phyloP scores from a whole-genome alignment of 2,113 vertebrate species.

The Desmodus rotundus region DNA sequence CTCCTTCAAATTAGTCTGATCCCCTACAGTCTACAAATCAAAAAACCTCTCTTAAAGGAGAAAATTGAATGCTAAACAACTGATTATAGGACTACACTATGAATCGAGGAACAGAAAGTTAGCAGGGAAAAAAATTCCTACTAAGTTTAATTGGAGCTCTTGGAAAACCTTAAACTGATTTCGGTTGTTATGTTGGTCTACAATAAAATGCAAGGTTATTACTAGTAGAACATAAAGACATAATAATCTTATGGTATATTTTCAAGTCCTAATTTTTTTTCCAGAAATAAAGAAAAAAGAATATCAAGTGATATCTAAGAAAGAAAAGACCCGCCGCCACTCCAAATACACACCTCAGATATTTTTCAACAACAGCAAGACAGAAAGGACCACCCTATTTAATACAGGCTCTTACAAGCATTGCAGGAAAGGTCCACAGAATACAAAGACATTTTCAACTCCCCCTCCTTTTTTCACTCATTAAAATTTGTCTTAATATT shows the following conservation, averaged over 20 bases:
- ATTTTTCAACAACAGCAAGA: slow-evolving; percentile 5
- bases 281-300: slow-evolving; percentile 5
- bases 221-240: background rate
- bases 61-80: background rate
- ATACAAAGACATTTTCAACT: background rate
- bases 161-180: slow-evolving; percentile 13
- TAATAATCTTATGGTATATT: background rate
- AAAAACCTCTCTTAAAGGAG: background rate
- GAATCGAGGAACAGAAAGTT: background rate
- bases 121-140: background rate
- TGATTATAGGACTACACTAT: background rate
- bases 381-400: background rate
- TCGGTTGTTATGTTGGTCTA: slow-evolving; percentile 19
- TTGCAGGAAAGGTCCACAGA: background rate
- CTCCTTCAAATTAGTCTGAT: background rate
- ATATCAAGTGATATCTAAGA: slow-evolving; percentile 2
- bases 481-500: slow-evolving; percentile 18
- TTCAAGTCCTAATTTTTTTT: background rate
- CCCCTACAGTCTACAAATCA: background rate
- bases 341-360: background rate
- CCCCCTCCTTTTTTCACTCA: background rate
- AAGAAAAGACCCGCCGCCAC: background rate
- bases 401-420: background rate
- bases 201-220: background rate
- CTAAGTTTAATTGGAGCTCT: background rate